Evolutionary conservation across 2,888 invertebrate species (phyloP), one percentile per base, ranked within the genome.

Genomic region (Folsomia candida): DNA sequence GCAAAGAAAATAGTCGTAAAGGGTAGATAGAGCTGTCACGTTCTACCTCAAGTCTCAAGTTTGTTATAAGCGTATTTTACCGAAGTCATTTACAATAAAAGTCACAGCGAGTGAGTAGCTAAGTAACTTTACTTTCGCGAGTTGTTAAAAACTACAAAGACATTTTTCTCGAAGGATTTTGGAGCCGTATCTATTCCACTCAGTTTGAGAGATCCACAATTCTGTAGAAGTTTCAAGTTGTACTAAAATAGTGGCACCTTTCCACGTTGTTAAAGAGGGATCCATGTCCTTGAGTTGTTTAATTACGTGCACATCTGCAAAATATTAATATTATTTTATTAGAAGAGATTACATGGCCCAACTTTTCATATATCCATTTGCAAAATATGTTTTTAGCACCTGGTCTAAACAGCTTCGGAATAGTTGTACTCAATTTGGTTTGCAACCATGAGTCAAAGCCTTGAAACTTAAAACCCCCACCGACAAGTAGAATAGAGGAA

Each of bases 141-240:
- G 37, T 14, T 4, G 37, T 59, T 59, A 73, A 66, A 70, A 86
- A 4, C 83, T 81, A 84, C 97, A 97, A 1, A 95, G 94, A 1
- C 94, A 94, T 81, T 93, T 87, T 84, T 97, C 97, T 80, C 97
- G 86, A 70, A 97, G 85, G 79, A 95, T 87, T 81, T 91, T 89
- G 1, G 95, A 88, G 1, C 95, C 94, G 82, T 87, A 89, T 78
- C 90, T 91, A 78, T 89, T 88, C 95, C 96, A 97, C 83, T 97
- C 96, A 29, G 85, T 85, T 71, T 89, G 88, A 68, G 88, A 88
- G 57, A 97, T 94, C 96, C 97, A 97, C 9, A 97, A 83, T 82
- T 97, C 97, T 75, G 93, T 91, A 0, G 94, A 93, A 0, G 95
- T 93, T 82, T 97, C 97, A 71, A 97, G 84, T 80, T 94, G 94